Percentiles rank a stretch among this genome's conserved stretches.
These are phyloP conservation scores for Resseliella maxima DNA, from an alignment of 2,888 invertebrate genomes.

Conservation along the genomic window DNA sequence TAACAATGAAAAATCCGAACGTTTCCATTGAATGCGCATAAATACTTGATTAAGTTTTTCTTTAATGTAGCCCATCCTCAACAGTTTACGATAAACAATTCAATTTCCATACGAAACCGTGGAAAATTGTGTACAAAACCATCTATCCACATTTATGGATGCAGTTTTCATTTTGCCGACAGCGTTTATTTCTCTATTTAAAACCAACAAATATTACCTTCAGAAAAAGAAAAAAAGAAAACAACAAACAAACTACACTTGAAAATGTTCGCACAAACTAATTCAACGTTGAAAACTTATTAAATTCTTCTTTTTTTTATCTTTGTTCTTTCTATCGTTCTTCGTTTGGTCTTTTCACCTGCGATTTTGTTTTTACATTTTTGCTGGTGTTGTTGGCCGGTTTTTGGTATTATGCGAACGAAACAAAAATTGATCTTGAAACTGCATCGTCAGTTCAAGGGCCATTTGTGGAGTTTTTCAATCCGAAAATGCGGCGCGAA, in stretches of 20 bases:
- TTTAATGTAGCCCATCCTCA: not conserved
- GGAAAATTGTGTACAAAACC: not conserved
- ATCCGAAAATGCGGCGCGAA: conserved; percentile 75
- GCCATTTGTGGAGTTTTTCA: conserved; percentile 76
- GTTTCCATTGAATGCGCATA: not conserved
- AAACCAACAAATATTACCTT: not conserved
- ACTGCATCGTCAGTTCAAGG: not conserved
- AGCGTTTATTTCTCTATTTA: not conserved
- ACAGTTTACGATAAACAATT: not conserved
- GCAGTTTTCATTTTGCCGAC: not conserved
- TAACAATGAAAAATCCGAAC: not conserved
- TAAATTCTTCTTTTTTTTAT: not conserved
- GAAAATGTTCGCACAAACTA: not conserved
- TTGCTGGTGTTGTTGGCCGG: not conserved
- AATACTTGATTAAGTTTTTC: not conserved
- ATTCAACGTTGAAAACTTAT: conserved; percentile 10
- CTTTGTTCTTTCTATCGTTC: not conserved
- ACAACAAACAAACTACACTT: not conserved
- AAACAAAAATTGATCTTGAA: not conserved
- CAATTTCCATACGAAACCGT: not conserved
- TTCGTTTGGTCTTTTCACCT: not conserved
- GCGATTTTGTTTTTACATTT: no score
- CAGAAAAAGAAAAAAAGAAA: not conserved
- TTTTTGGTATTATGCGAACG: not conserved
- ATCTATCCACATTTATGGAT: not conserved